Evolutionary conservation across 1,140 invertebrate genomes (phyloP).

Genomic region (Leptestheria dahalacensis): DNA sequence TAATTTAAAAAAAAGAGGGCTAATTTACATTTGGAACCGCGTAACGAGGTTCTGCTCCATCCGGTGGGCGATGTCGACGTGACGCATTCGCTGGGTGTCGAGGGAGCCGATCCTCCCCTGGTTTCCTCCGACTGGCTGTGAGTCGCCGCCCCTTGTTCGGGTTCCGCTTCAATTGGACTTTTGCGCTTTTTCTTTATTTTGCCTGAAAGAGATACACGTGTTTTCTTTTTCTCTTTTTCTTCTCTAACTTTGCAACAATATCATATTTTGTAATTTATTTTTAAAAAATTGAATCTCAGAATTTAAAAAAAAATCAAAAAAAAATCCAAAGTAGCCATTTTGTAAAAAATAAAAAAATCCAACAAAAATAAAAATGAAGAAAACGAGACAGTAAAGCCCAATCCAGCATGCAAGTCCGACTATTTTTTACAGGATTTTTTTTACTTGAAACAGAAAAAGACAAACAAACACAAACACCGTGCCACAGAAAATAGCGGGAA

Average conservation of each 20-base stretch:
- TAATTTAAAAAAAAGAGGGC: conserved; percentile 9
- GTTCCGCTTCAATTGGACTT: not conserved
- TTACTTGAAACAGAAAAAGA: too few species aligned
- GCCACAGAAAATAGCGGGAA: too few species aligned
- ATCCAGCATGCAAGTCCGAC: too few species aligned
- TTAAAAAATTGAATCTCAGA: not conserved
- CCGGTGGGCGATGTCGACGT: conserved; percentile 28
- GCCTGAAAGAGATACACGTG: conserved; percentile 10
- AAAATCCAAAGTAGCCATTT: too few species aligned
- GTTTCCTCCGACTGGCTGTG: not conserved
- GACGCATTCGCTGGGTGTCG: conserved; percentile 39
- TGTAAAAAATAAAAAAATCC: too few species aligned
- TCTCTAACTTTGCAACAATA: not conserved
- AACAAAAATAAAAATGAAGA: too few species aligned
- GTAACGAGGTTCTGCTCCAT: conserved; percentile 49
- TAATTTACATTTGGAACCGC: conserved; percentile 61
- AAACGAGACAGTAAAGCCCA: too few species aligned
- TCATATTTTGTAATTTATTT: not conserved
- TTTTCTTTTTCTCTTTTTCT: not conserved
- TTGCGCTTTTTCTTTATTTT: conserved; percentile 6
- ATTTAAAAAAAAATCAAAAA: not conserved
- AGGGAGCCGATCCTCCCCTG: conserved; percentile 33
- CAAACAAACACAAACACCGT: too few species aligned
- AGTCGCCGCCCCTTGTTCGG: not conserved
- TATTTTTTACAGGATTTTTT: too few species aligned